phyloP scores from a whole-genome alignment of 2,888 invertebrate genomes.

The Volucella bombylans region DNA sequence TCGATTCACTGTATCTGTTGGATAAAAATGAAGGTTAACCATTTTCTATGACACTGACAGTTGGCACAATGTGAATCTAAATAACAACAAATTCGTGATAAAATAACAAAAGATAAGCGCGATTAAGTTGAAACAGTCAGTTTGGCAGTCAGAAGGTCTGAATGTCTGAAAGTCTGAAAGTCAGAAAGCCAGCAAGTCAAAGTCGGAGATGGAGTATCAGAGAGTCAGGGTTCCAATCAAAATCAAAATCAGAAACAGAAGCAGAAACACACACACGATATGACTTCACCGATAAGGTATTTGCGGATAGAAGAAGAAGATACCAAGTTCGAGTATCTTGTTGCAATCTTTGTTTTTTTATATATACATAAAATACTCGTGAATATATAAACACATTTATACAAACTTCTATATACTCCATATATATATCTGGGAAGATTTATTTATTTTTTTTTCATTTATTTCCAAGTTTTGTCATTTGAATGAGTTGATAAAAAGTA shows the following conservation, averaged over 20 bases:
- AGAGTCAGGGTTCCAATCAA: neutral
- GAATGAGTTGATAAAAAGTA: neutral
- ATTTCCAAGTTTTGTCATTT: constrained; percentile 14
- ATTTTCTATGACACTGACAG: constrained; percentile 50
- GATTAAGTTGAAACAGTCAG: neutral
- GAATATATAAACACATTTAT: constrained; percentile 38
- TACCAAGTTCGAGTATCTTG: constrained; percentile 29
- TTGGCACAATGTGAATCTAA: constrained; percentile 32
- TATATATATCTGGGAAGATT: neutral
- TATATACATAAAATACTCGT: constrained; percentile 36
- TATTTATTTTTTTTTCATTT: neutral
- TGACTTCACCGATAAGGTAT: constrained; percentile 69
- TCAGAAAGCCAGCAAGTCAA: no score
- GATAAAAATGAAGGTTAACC: constrained; percentile 67
- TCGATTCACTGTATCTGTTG: constrained; percentile 47
- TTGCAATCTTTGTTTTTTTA: constrained; percentile 49
- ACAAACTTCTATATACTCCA: no score
- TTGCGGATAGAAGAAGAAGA: constrained; percentile 10
- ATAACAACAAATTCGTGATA: constrained; percentile 40
- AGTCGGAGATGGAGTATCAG: neutral
- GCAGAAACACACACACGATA: constrained; percentile 24
- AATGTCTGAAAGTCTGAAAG: no score
- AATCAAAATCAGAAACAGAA: neutral
- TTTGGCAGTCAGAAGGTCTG: neutral
- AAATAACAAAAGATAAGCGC: constrained; percentile 30